A percentile compares a stretch with the other conserved stretches of the same genome.
phyloP scores from a whole-genome alignment of 2,113 vertebrate species.

The Alligator sinensis region DNA sequence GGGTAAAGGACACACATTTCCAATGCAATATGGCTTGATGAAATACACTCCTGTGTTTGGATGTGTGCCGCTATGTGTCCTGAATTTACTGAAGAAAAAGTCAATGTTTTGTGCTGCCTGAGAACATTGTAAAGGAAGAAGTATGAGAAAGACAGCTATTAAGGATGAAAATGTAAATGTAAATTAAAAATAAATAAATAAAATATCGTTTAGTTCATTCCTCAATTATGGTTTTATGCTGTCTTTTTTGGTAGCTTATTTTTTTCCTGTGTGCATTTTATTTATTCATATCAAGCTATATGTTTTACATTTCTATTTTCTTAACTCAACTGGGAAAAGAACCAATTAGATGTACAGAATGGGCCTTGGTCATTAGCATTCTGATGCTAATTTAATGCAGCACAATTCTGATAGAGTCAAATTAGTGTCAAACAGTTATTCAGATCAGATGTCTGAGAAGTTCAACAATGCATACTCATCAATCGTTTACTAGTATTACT shows the following conservation, averaged over 20 bases:
- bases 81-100: neutral
- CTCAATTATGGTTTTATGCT: neutral
- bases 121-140: neutral
- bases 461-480: constrained; percentile 40
- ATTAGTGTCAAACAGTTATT: constrained; percentile 46
- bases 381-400: neutral
- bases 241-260: neutral
- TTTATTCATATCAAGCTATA: neutral
- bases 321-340: neutral
- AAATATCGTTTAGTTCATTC: neutral
- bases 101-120: neutral
- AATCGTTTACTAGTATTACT: neutral
- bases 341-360: neutral
- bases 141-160: neutral
- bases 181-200: neutral
- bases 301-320: constrained; percentile 9
- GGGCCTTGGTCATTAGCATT: constrained; percentile 18
- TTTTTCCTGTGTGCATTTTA: neutral
- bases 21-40: neutral
- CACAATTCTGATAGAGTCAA: neutral
- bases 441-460: constrained; percentile 24
- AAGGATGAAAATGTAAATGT: neutral
- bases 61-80: neutral
- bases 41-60: neutral
- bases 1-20: neutral